Evolutionary conservation across 2,797 vertebrate species (phyloP), one percentile per base, ranked within the genome.

Genomic region (Adelosebastes latens): DNA sequence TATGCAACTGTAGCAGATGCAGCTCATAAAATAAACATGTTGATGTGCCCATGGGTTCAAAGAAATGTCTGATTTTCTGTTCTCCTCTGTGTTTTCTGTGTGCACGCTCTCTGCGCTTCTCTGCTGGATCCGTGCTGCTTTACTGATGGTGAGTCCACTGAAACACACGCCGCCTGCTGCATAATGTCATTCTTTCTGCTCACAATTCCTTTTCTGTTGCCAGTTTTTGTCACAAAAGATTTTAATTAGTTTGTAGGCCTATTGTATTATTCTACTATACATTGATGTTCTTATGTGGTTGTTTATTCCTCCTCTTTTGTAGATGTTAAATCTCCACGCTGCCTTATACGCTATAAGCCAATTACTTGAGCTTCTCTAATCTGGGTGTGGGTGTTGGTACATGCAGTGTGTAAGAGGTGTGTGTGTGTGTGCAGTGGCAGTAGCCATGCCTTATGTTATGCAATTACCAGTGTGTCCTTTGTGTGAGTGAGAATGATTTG

Each of bases 331-430:
- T 90, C 86, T 88, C 75, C 82, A 93, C 12, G 56, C 74, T 90
- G 76, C 76, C 68, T 75, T 72, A 52, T n/a, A 70, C 83, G 25
- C 85, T 89, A 70, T 94, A 93, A 95, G 60, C 90, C 91, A 91
- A 93, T 95, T 94, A 94, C 84, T 20, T 86, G 86, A 92, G 85
- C 88, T 92, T 82, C 75, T 80, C 80, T 93, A 93, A 93, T 91
- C 89, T 89, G 78, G 16, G 32, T 89, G 89, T 79, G 72, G 56
- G 69, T 56, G n/a, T 58, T 9, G 22, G 83, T 87, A 39, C 79
- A 68, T 79, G 42, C 25, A 60, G 56, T 39, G 73, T 86, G 65
- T 77, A 65, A 82, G 55, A 72, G 27, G 70, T 25, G 64, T 66
- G 69, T 62, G 58, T 75, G 72, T 85, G 34, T 69, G 49, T 31